A percentile compares a stretch with the other conserved stretches of the same genome.
Conservation (phyloP, 2,888 invertebrate species). For the Pandemis corylana region DNA sequence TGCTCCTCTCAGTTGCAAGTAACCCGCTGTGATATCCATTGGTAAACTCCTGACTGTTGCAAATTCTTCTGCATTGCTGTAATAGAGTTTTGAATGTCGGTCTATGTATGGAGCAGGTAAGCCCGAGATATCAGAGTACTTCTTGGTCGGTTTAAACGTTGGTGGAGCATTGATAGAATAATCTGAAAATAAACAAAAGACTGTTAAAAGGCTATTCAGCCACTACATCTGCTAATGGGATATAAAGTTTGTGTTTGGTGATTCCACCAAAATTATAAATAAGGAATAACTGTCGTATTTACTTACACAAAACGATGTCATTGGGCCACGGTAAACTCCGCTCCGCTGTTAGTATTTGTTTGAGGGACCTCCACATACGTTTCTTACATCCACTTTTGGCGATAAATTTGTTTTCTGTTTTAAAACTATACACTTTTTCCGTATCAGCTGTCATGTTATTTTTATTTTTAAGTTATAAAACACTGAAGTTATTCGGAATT, state of each 20-base stretch:
- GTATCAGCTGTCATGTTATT: constrained; percentile 62
- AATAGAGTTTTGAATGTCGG: constrained; percentile 94
- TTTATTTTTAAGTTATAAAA: background rate
- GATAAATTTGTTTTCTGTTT: constrained; percentile 80
- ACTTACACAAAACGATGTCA: constrained; percentile 90
- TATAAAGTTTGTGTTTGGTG: too few relatives aligned
- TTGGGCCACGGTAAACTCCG: constrained; percentile 91
- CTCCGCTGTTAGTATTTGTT: constrained; percentile 94
- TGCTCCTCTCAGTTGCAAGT: constrained; percentile 93
- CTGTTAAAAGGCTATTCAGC: too few relatives aligned
- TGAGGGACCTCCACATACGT: constrained; percentile 94
- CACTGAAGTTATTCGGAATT: too few relatives aligned
- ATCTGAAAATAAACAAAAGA: constrained; percentile 81
- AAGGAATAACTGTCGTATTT: background rate
- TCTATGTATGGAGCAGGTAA: constrained; percentile 95
- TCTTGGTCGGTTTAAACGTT: constrained; percentile 95
- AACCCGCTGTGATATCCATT: constrained; percentile 96
- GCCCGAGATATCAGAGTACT: constrained; percentile 97
- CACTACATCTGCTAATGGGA: too few relatives aligned
- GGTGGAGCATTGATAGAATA: constrained; percentile 96
- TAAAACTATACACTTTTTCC: constrained; percentile 73
- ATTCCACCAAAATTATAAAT: background rate
- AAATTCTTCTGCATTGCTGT: constrained; percentile 94
- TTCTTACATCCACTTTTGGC: constrained; percentile 88
- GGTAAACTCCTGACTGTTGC: constrained; percentile 93